Percentiles rank a stretch among this genome's conserved stretches.
These are phyloP conservation scores for Ectemnius cavifrons DNA, from an alignment of 2,888 invertebrate species.

Conservation along the genomic window DNA sequence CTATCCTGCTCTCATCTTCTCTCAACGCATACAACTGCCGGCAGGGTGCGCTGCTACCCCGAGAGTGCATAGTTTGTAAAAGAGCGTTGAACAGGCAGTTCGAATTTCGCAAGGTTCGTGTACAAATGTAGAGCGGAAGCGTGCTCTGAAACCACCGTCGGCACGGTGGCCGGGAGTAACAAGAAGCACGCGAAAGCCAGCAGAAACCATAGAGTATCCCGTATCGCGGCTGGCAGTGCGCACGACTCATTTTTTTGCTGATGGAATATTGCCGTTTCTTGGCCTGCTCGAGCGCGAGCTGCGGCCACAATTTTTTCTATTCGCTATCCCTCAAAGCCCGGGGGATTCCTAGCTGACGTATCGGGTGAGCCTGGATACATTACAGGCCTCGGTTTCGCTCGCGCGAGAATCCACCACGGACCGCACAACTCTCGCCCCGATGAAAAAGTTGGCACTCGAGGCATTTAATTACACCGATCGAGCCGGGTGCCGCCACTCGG, in stretches of 20 bases:
- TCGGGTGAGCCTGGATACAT: conserved; percentile 35
- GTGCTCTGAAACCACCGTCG: background rate
- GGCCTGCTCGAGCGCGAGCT: background rate
- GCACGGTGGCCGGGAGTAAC: background rate
- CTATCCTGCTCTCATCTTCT: background rate
- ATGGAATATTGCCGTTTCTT: conserved; percentile 17
- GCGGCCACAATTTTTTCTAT: conserved; percentile 13
- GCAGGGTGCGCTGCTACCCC: background rate
- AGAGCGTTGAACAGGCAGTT: background rate
- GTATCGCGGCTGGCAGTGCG: background rate
- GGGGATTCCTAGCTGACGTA: background rate
- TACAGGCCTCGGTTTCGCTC: conserved; percentile 20
- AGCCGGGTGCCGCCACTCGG: conserved; percentile 18
- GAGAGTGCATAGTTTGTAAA: background rate
- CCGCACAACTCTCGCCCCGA: conserved; percentile 38
- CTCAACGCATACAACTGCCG: no score
- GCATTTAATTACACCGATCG: conserved; percentile 56
- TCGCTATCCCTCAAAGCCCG: no score
- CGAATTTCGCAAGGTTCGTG: conserved; percentile 3
- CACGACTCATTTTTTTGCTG: conserved; percentile 25
- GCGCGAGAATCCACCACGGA: conserved; percentile 13
- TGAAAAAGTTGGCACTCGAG: conserved; percentile 33
- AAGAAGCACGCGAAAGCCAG: background rate
- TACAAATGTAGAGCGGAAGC: conserved; percentile 2
- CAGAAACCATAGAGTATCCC: conserved; percentile 30